Conservation (phyloP, 2,797 vertebrate species). For the Mycteria americana region DNA sequence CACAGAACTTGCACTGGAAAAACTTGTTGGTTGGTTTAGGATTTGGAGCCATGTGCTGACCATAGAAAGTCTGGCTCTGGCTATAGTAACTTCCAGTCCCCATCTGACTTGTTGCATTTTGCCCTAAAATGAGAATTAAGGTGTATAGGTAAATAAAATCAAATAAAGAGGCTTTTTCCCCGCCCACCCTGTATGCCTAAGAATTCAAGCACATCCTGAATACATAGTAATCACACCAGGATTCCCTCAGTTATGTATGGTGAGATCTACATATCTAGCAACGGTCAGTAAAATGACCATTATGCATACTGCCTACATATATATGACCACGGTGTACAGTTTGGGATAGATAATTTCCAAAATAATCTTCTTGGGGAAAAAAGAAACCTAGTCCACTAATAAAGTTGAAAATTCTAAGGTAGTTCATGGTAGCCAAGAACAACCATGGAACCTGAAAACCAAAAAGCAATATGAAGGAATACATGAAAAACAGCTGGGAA, state of each 20-base stretch:
- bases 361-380: background rate
- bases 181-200: background rate
- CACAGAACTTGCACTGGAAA: slow-evolving; percentile 98
- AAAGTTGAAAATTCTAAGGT: background rate
- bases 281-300: background rate
- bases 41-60: slow-evolving; percentile 72
- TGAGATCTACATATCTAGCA: background rate
- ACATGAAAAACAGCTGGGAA: background rate
- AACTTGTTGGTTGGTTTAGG: slow-evolving; percentile 88
- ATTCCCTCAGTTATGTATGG: background rate
- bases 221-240: background rate
- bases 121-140: slow-evolving; percentile 80
- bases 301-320: background rate
- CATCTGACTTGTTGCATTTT: slow-evolving; percentile 80
- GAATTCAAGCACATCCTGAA: background rate
- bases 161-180: background rate
- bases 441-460: background rate
- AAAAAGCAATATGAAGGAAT: background rate
- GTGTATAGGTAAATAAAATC: slow-evolving; percentile 39
- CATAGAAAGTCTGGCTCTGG: slow-evolving; percentile 81
- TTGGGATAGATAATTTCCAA: background rate
- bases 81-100: slow-evolving; percentile 80
- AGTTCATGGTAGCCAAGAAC: background rate
- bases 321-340: background rate
- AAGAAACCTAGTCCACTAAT: background rate